Evolutionary conservation across 2,797 vertebrate genomes (phyloP).

Genomic region (Microtus agrestis): DNA sequence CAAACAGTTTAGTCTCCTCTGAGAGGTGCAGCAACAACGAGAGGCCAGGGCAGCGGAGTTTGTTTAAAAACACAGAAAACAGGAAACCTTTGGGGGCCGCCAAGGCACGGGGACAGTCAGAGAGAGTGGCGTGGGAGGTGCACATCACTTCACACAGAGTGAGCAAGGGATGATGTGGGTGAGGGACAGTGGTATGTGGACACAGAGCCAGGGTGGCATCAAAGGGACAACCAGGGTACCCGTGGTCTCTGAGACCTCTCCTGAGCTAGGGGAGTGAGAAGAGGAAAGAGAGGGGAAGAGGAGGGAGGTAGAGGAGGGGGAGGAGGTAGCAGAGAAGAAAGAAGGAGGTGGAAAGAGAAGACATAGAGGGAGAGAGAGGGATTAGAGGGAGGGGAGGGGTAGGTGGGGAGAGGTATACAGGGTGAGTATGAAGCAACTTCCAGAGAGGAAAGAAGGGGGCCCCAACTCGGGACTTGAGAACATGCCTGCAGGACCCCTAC

Average conservation of each 20-base stretch:
- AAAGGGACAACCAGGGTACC: background rate
- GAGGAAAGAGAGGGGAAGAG: background rate
- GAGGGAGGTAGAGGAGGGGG: background rate
- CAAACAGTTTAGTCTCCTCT: conserved; percentile 72
- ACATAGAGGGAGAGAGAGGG: background rate
- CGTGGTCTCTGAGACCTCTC: background rate
- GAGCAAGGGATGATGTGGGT: rapidly evolving
- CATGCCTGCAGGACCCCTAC: background rate
- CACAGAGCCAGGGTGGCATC: too few relatives aligned
- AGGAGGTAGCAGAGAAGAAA: background rate
- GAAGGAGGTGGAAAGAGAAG: background rate
- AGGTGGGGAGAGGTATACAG: rapidly evolving
- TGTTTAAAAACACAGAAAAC: conserved; percentile 42
- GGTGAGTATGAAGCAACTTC: background rate
- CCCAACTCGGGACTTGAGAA: background rate
- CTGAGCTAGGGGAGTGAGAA: background rate
- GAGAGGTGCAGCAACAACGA: background rate
- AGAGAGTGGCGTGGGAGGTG: background rate
- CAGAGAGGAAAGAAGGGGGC: background rate
- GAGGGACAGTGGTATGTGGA: rapidly evolving
- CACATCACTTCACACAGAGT: too few relatives aligned
- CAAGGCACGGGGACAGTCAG: rapidly evolving
- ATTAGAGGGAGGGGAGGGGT: rapidly evolving
- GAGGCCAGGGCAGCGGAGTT: rapidly evolving
- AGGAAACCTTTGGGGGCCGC: background rate